Base-by-base conservation (phyloP, 2,113 vertebrate genomes). In the Climacteris rufus region DNA sequence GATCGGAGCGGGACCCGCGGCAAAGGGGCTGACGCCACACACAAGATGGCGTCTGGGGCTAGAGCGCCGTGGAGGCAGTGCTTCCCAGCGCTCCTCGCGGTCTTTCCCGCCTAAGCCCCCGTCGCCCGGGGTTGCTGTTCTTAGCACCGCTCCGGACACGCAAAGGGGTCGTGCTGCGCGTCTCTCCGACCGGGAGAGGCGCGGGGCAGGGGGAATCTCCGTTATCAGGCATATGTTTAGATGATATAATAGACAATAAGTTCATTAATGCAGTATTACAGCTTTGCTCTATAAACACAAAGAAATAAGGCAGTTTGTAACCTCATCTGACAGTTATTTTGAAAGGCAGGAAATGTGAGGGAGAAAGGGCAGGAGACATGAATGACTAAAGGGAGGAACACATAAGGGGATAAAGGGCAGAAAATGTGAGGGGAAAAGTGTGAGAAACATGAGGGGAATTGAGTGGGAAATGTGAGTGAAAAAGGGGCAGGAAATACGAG, bases 71-170 rank as follows among this genome's bases (percentile, higher is more conserved):
- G 15, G 22, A 4, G 15, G 5, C 8, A 10, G 2, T 10, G 27
- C 7, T 8, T 37, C 10, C 19, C 33, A 4, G 27, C 7, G 15
- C 31, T 33, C 15, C 13, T 14, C 10, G 3, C 27, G 3, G 27
- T 2, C 8, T 42, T 9, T 37, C 15, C 16, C 3, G 6, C 2
- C 18, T 2, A 2, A 31, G 18, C 4, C 21, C 35, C 3, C 12
- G 35, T 13, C 3, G 6, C 6, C 50, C 5, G 7, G 9, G 30
- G 8, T 8, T n/a, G 60, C 30, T 17, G 2, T 31, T 35, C 4
- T 4, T 13, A 3, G 15, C 17, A 1, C 11, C n/a, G n/a, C n/a
- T n/a, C n/a, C n/a, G n/a, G n/a, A n/a, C n/a, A n/a, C n/a, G n/a
- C n/a, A n/a, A n/a, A n/a, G n/a, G n/a, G n/a, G n/a, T n/a, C n/a